Percentiles rank a stretch among this genome's conserved stretches.
Conservation (phyloP, 2,113 vertebrate species). For the Sylvietta virens region DNA sequence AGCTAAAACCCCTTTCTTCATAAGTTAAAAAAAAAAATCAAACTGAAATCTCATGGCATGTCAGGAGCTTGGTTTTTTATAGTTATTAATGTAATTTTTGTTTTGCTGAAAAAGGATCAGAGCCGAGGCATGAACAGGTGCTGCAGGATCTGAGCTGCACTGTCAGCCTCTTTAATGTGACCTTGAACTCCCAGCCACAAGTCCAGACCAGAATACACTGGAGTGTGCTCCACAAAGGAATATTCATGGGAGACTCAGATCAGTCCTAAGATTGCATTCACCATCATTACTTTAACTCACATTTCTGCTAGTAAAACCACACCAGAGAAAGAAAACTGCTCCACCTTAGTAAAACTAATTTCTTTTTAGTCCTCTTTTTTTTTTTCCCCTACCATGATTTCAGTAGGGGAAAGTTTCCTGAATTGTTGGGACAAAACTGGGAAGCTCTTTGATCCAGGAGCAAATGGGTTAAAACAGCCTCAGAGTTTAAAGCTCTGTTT, state of each 20-base stretch:
- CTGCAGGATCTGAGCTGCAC: not conserved
- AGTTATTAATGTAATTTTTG: not conserved
- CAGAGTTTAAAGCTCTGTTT: conserved; percentile 23
- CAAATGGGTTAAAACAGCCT: conserved; percentile 42
- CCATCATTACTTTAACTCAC: not conserved
- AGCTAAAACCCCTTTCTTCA: not conserved
- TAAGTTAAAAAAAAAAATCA: not conserved
- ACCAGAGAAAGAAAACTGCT: conserved; percentile 7
- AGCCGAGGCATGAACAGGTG: not conserved
- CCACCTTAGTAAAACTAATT: not conserved
- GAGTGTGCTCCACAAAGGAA: conserved; percentile 14
- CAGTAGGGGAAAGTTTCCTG: not conserved
- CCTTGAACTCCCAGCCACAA: not conserved
- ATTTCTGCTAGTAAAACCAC: not conserved
- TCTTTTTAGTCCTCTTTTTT: not conserved
- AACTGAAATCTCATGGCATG: not conserved
- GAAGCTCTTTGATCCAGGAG: not conserved
- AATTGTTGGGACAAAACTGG: not conserved
- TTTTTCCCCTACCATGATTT: not conserved
- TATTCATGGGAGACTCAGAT: not conserved
- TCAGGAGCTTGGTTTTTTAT: not conserved
- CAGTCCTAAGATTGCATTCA: not conserved
- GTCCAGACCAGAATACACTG: not conserved
- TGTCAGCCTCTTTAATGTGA: not conserved
- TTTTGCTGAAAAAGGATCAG: not conserved